These are phyloP conservation scores for Pocillopora verrucosa DNA, from an alignment of 64 coral and sea anemone genomes.

Conservation along the genomic window DNA sequence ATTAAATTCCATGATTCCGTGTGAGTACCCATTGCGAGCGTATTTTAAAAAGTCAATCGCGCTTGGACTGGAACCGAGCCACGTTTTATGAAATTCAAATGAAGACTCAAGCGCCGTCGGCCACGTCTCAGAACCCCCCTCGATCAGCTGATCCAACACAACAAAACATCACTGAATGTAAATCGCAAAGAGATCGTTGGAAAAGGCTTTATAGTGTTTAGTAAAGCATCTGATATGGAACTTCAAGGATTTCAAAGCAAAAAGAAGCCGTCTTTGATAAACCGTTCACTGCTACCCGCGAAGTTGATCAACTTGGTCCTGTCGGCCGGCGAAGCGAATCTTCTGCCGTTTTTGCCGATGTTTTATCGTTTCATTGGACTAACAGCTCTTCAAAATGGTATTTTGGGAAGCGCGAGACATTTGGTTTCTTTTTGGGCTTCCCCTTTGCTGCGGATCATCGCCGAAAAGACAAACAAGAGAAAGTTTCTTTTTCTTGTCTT, in stretches of 20 bases:
- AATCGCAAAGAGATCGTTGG: background rate
- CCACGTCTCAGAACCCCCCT: background rate
- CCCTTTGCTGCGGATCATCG: slow-evolving; percentile 61
- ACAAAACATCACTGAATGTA: too few species aligned
- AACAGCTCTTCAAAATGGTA: slow-evolving; percentile 85
- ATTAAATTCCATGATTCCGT: background rate
- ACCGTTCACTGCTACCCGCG: slow-evolving; percentile 66
- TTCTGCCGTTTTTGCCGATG: slow-evolving; percentile 87
- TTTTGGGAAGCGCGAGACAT: slow-evolving; percentile 64
- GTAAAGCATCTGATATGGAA: slow-evolving; percentile 15
- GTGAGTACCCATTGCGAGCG: background rate
- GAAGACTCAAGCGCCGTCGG: background rate
- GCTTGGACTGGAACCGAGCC: background rate
- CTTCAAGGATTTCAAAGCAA: slow-evolving; percentile 30
- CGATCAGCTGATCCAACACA: background rate
- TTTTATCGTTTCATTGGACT: slow-evolving; percentile 94
- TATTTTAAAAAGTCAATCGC: background rate
- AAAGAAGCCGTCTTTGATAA: slow-evolving; percentile 34
- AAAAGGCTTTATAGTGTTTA: background rate
- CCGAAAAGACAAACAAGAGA: slow-evolving; percentile 79
- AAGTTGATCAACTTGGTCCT: slow-evolving; percentile 87
- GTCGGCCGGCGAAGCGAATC: slow-evolving; percentile 55
- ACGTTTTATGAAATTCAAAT: slow-evolving; percentile 42
- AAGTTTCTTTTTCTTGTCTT: slow-evolving; percentile 80
- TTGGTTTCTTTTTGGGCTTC: slow-evolving; percentile 82